Base-by-base conservation (phyloP, 2,797 vertebrate genomes). In the Argya squamiceps region DNA sequence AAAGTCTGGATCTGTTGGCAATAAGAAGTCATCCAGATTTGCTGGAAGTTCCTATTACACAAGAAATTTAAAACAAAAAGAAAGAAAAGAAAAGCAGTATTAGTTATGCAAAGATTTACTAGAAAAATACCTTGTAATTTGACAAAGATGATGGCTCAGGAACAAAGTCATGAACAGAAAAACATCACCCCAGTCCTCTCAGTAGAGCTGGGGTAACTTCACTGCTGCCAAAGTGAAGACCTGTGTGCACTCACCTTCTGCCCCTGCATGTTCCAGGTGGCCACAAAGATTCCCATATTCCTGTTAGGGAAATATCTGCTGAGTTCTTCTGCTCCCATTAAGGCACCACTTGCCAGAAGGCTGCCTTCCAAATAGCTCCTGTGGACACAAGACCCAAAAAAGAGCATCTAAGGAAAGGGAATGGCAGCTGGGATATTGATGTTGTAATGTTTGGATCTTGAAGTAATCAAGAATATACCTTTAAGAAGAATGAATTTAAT, bases 191-290 rank as follows among this genome's bases (percentile, higher is more conserved):
- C 41, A 49, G 15, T 8, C 32, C 44, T 55, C 36, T 13, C 50
- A 63, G 41, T 2, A 47, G 62, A 75, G 55, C 27, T 17, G 47
- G 18, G 26, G 23, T 50, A 64, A 44, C 17, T 39, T 70, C 7
- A 30, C 6, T 71, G 29, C 49, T 60, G 30, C 39, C 55, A 62
- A 39, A 76, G 74, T 12, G 21, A 29, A 70, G 64, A 19, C 4
- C 37, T 43, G 17, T 43, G 12, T 18, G 58, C 53, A 71, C 30
- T 4, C 19, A 99, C 99, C 99, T 99, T 99, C 94, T 99, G 98
- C 58, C 99, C 99, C 96, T 99, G 99, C 99, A 99, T 99, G 97
- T 99, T 99, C 99, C 99, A 99, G 3, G 99, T 99, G 94, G 98
- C 98, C 53, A 99, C 94, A 52, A 99, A 99, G 87, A 99, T 91